phyloP scores from a whole-genome alignment of 2,113 vertebrate species.

The Raja brachyura region DNA sequence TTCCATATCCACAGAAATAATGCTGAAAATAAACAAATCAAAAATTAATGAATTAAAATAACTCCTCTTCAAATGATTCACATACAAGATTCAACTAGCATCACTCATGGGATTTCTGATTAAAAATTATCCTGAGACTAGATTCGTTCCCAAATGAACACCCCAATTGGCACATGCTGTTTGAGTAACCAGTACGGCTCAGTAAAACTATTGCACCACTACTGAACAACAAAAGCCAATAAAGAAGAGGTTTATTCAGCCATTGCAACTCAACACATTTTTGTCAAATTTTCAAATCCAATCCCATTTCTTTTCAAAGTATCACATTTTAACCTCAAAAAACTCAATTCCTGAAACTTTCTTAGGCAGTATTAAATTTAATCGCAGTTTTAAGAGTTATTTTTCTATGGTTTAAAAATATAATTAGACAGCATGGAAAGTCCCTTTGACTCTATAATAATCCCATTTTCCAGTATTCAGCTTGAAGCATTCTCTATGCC shows the following conservation, averaged over 20 bases:
- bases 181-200: neutral
- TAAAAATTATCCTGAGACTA: neutral
- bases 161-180: neutral
- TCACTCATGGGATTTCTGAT: neutral
- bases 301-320: neutral
- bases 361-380: neutral
- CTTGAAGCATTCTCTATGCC: too few relatives aligned
- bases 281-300: too few relatives aligned
- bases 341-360: neutral
- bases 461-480: too few relatives aligned
- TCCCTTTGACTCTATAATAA: too few relatives aligned
- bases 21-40: neutral
- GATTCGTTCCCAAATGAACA: neutral
- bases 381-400: neutral
- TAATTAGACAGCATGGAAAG: neutral
- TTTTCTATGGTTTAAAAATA: neutral
- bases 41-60: neutral
- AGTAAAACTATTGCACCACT: neutral
- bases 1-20: constrained; percentile 12
- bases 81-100: neutral
- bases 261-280: neutral
- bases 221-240: neutral
- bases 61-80: neutral
- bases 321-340: neutral
- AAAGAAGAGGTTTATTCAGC: neutral